A percentile compares a stretch with the other conserved stretches of the same genome.
phyloP scores from a whole-genome alignment of 2,888 invertebrate species.

The Drosophila incognita region DNA sequence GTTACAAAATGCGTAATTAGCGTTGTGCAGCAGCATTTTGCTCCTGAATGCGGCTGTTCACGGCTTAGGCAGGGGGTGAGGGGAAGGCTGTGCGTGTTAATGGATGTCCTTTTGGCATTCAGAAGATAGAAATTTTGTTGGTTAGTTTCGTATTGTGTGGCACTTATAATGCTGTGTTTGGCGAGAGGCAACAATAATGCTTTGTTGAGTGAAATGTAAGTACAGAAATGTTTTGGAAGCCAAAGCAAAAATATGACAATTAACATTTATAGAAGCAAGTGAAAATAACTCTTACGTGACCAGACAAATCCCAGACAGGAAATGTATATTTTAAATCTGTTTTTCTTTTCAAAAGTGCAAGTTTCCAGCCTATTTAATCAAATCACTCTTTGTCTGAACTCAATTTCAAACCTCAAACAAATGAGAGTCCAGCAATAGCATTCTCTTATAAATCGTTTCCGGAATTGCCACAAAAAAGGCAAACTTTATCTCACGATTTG shows the following conservation, averaged over 20 bases:
- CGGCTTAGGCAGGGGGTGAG: neutral
- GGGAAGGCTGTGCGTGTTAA: conserved; percentile 31
- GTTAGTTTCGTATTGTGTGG: conserved; percentile 12
- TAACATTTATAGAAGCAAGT: neutral
- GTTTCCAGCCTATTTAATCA: neutral
- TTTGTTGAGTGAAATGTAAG: neutral
- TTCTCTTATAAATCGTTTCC: conserved; percentile 2
- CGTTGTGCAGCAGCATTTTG: conserved; percentile 67
- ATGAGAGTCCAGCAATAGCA: conserved; percentile 9
- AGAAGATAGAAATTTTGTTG: conserved; percentile 26
- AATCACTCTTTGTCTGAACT: neutral
- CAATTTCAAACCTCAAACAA: neutral
- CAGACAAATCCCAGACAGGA: neutral
- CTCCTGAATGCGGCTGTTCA: conserved; percentile 11
- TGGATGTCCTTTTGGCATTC: conserved; percentile 45
- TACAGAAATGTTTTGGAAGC: neutral
- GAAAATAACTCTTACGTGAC: neutral
- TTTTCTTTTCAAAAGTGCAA: neutral
- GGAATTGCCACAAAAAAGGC: neutral
- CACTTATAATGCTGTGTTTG: neutral
- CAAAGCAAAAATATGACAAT: neutral
- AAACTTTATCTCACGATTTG: conserved; percentile 3
- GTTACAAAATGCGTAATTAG: conserved; percentile 78
- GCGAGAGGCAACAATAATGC: neutral
- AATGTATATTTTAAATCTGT: neutral